Conservation (phyloP, 1,140 invertebrate genomes). For the Heliothis subflexa region DNA sequence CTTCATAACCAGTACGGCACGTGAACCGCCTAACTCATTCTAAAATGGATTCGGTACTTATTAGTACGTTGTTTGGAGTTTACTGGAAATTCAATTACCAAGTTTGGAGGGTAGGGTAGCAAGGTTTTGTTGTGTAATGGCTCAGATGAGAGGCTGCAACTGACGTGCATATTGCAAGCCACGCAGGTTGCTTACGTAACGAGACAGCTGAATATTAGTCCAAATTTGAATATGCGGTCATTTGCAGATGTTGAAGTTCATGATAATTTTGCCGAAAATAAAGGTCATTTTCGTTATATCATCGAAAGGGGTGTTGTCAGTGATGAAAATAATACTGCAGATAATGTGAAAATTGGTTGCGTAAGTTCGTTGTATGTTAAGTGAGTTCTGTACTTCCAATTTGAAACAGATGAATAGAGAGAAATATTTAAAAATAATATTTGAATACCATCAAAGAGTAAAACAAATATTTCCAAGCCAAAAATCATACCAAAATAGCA, state of each 20-base stretch:
- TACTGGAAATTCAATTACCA: constrained; percentile 39
- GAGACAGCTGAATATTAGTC: constrained; percentile 4
- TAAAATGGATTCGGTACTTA: constrained; percentile 26
- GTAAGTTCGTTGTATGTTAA: background rate
- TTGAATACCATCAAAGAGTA: background rate
- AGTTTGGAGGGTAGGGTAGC: constrained; percentile 16
- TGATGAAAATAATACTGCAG: background rate
- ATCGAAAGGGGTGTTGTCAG: background rate
- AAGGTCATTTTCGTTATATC: background rate
- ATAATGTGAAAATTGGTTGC: background rate
- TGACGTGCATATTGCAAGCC: constrained; percentile 33
- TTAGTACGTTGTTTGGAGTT: constrained; percentile 39
- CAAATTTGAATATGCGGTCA: background rate
- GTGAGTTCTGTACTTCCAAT: no score
- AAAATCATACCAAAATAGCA: background rate
- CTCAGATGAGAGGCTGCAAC: background rate
- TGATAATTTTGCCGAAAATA: background rate
- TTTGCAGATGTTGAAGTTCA: constrained; percentile 1
- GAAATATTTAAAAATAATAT: background rate
- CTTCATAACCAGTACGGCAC: background rate
- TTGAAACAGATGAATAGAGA: no score
- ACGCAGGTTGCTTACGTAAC: constrained; percentile 9
- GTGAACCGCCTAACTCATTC: constrained; percentile 10
- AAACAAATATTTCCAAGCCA: background rate
- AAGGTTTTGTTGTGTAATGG: constrained; percentile 10